Evolutionary conservation across 2,113 vertebrate genomes (phyloP), one percentile per base, ranked within the genome.

Genomic region (Cinclus cinclus): DNA sequence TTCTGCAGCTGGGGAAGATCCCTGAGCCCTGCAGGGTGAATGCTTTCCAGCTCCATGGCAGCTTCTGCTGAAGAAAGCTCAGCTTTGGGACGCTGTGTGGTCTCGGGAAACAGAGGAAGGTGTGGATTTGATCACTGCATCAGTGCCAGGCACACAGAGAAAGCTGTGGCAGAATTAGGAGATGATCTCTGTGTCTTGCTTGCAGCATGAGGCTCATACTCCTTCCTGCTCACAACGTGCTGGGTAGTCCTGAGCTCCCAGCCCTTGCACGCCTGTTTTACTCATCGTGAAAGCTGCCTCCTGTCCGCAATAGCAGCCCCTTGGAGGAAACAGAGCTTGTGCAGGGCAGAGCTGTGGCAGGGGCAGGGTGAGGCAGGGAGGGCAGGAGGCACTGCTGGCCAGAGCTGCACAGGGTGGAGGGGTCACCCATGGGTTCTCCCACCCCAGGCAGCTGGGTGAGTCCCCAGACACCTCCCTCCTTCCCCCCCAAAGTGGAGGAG

Each of bases 221-320:
- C 14, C 13, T 50, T 1, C 19, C 49, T 70, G n/a, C 52, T 71
- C 59, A 47, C 31, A 70, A 5, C 2, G 1, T 20, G 21, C 41
- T 62, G 56, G 39, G 37, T 53, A 78, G 12, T 8, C 31, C 67
- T 30, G 89, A 63, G 31, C 28, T 67, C 83, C 46, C 28, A 41
- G 19, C 23, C 33, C 35, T 39, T 55, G 64, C 74, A 30, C 35
- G 30, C n/a, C 44, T 31, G 21, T 50, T 83, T 44, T 8, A 30
- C 42, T 24, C 39, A 3, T 19, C 8, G 20, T 5, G 23, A 15
- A 41, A 77, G 19, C 8, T 33, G 30, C 42, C 55, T 73, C 11
- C 16, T 31, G 11, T 33, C 19, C 67, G 37, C 27, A 58, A 1
- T 9, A 5, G 5, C 31, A 59, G 41, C 41, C 6, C 0, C 2